Base-by-base conservation (phyloP, 2,113 vertebrate genomes). In the Perca schrenkii region DNA sequence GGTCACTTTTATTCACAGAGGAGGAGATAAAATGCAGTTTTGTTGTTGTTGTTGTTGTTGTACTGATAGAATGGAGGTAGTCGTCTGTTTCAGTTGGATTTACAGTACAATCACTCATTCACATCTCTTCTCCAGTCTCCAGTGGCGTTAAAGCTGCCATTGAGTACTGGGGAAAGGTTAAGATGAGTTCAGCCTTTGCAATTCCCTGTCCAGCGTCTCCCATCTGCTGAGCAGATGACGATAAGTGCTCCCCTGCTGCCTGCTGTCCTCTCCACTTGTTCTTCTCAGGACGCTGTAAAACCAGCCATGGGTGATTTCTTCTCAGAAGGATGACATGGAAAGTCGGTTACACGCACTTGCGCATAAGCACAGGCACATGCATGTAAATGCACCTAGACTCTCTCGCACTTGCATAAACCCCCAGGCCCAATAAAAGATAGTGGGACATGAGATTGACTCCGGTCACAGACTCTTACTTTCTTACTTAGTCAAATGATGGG, bases 141-240 rank as follows among this genome's bases (percentile, higher is more conserved):
- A 1, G 7, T 6, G n/a, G 13, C 6, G 50, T 57, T 46, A 40
- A 36, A n/a, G 52, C 43, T 67, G 8, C 31, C 14, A 7, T 52
- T 77, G 63, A 49, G 7, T 43, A 13, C 3, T 66, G 70, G 53
- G n/a, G 50, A 16, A 62, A 69, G 4, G 36, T 69, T 69, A n/a
- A 34, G 13, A 77, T 36, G n/a, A 67, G 75, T 80, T 57, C 56
- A 63, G 36, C 36, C 36, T 7, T 28, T 47, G 43, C 52, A 14
- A 19, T 62, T 66, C 75, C 52, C 25, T 7, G 16, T 77, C 58
- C 69, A 50, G 56, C 21, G 43, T 74, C 15, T 76, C 62, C 80
- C 90, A 91, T 86, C 77, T 91, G 89, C 70, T 63, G 62, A 40
- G 16, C 89, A 91, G 77, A 91, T 91, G 87, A 88, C 76, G 62